Evolutionary conservation across 2,113 vertebrate genomes (phyloP), one percentile per base, ranked within the genome.

Genomic region (Buteo buteo): DNA sequence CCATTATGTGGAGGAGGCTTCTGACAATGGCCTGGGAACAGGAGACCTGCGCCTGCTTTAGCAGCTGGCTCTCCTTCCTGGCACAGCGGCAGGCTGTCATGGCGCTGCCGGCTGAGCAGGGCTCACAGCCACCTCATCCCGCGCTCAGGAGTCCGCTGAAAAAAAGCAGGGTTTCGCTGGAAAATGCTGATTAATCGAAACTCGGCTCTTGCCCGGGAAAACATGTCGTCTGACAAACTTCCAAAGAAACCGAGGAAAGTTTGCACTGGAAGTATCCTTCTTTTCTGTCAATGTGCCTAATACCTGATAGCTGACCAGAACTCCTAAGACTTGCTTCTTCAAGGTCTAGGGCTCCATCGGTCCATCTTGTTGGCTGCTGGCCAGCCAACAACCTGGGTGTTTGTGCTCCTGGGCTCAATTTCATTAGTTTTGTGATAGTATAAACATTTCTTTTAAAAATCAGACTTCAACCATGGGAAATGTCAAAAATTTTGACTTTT

Each of bases 61-160:
- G 94, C 96, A 97, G 96, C 96, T 97, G 96, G 93, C 84, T 96
- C 62, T 89, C 93, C 96, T 96, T 97, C 70, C 66, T 95, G 94
- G 93, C 96, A 85, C 94, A 93, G 84, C 20, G 0, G 58, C 72
- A 20, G 59, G 86, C 95, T 94, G 96, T 93, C 96, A 93, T n/a
- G 1, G 2, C 0, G 2, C 82, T 26, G 88, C 85, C 0, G 24
- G 31, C 86, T 8, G 54, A 94, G 89, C 4, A 0, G 3, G 0
- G 54, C 87, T 97, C 95, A 71, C 93, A 40, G 91, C 57, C 95
- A 96, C 95, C 95, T 96, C 94, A 87, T 89, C 78, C 34, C 44
- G 87, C 78, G 76, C 52, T 38, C 61, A 8, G 69, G 26, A 87
- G 20, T 9, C 40, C 1, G 0, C 38, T 12, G 64, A 13, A 52